A percentile compares a stretch with the other conserved stretches of the same genome.
Evolutionary conservation across 2,797 vertebrate genomes (phyloP).

Genomic region (Siniperca undulata): DNA sequence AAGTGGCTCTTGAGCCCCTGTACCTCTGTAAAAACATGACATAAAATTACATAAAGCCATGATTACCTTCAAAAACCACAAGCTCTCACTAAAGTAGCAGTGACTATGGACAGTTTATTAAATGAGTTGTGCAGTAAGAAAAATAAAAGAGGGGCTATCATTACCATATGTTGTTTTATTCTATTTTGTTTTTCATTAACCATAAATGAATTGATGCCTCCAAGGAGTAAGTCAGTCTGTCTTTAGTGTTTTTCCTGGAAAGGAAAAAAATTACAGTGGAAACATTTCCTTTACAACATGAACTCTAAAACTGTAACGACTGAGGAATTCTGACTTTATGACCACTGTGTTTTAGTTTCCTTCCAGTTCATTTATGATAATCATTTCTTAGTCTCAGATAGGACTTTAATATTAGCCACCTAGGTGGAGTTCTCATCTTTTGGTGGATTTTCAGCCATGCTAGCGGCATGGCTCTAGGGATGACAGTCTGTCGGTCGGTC

Average conservation of each 20-base stretch:
- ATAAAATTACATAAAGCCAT: conserved; percentile 42
- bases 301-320: conserved; percentile 30
- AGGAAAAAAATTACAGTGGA: conserved; percentile 36
- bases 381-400: conserved; percentile 9
- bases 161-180: conserved; percentile 47
- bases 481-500: neutral
- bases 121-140: conserved; percentile 34
- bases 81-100: conserved; percentile 14
- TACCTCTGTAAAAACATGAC: conserved; percentile 33
- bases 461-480: neutral
- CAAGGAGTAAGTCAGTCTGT: conserved; percentile 11
- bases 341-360: conserved; percentile 4
- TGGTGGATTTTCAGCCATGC: neutral
- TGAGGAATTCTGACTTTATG: conserved; percentile 16
- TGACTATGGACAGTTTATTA: conserved; percentile 26
- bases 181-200: conserved; percentile 37
- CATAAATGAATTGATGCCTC: conserved; percentile 19
- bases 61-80: conserved; percentile 46
- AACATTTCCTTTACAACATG: conserved; percentile 31
- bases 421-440: neutral
- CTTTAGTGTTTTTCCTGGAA: conserved; percentile 34
- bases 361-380: neutral
- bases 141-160: conserved; percentile 36
- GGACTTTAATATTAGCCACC: neutral
- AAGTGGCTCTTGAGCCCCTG: conserved; percentile 11